Evolutionary conservation across 2,888 invertebrate genomes (phyloP).

Genomic region (Listrodromus nycthemerus): DNA sequence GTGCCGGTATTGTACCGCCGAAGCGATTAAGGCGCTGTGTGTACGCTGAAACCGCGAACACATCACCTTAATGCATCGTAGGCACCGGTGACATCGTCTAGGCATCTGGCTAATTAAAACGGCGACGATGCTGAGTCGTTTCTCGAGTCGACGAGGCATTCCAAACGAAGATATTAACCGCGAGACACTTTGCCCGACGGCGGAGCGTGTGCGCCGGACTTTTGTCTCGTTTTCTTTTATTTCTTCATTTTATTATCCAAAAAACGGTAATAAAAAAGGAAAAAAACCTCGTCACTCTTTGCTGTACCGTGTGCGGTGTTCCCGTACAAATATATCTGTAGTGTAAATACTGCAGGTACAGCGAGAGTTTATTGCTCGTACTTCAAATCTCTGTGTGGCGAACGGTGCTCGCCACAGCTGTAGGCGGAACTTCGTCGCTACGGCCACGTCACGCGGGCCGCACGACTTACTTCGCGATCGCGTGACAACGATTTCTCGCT

Average conservation of each 20-base stretch:
- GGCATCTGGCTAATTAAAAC: constrained; percentile 79
- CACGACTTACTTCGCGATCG: constrained; percentile 66
- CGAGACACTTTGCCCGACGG: constrained; percentile 59
- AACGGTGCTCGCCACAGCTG: constrained; percentile 28
- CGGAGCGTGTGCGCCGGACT: constrained; percentile 52
- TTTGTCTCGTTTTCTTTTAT: constrained; percentile 30
- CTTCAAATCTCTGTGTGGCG: constrained; percentile 59
- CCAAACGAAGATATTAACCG: constrained; percentile 54
- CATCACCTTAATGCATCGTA: constrained; percentile 52
- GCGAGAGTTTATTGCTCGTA: constrained; percentile 65
- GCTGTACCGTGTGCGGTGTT: constrained; percentile 34
- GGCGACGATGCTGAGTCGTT: constrained; percentile 67
- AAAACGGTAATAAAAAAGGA: constrained; percentile 19
- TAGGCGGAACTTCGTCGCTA: constrained; percentile 48
- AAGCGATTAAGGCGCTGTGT: constrained; percentile 33
- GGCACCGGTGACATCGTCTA: constrained; percentile 75
- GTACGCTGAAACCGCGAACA: constrained; percentile 34
- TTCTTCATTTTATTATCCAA: constrained; percentile 21
- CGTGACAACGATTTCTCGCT: constrained; percentile 68
- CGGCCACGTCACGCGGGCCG: constrained; percentile 57
- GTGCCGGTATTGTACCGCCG: constrained; percentile 54
- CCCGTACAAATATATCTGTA: constrained; percentile 55
- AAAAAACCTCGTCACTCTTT: constrained; percentile 37
- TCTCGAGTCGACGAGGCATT: constrained; percentile 31
- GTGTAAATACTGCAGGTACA: constrained; percentile 62